Evolutionary conservation across 2,888 invertebrate species (phyloP).

Genomic region (Podotricha telesiphe): DNA sequence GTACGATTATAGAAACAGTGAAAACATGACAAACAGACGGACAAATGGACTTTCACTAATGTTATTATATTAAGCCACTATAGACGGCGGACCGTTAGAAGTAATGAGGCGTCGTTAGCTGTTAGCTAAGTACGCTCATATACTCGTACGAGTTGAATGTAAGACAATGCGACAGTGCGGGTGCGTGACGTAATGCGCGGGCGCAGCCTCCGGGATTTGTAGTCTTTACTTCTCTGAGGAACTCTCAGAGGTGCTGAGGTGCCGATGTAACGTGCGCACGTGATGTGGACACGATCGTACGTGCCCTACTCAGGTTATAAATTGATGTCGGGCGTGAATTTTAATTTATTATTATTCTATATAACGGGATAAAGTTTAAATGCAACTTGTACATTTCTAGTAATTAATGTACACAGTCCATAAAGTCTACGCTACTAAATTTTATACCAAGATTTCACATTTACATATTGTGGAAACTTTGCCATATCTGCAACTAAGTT

Average conservation of each 20-base stretch:
- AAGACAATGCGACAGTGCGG: slow-evolving; percentile 1
- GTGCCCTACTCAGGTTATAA: too few species aligned
- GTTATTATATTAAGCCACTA: neutral
- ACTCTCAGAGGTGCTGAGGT: neutral
- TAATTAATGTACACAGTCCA: too few species aligned
- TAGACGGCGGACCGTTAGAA: neutral
- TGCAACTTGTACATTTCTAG: too few species aligned
- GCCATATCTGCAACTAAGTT: neutral
- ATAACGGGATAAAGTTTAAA: too few species aligned
- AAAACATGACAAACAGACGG: slow-evolving; percentile 7
- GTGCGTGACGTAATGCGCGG: slow-evolving; percentile 8
- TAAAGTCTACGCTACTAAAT: neutral
- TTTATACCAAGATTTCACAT: neutral
- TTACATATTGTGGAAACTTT: neutral
- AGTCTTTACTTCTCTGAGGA: neutral
- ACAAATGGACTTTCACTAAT: slow-evolving; percentile 18
- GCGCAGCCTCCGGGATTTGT: neutral
- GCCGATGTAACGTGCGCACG: neutral
- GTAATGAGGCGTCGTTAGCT: slow-evolving; percentile 21
- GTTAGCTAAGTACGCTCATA: neutral
- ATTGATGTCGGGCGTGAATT: too few species aligned
- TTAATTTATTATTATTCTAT: too few species aligned
- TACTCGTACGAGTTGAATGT: neutral
- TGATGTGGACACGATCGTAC: too few species aligned
- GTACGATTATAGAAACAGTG: neutral